These are phyloP conservation scores for Drosophila mayri DNA, from an alignment of 1,140 invertebrate species.

Conservation along the genomic window DNA sequence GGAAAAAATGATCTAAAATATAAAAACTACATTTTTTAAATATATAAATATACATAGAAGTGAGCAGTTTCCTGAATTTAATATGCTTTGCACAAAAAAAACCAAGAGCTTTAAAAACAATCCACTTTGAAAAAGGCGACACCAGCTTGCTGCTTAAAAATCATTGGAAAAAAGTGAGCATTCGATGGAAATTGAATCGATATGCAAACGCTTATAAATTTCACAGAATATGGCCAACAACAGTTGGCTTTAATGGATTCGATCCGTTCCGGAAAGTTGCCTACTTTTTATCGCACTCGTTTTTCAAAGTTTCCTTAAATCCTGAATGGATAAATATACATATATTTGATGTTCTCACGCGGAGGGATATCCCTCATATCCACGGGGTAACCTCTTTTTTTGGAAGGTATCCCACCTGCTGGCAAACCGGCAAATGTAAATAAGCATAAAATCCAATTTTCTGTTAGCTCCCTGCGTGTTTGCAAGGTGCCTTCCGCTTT, in stretches of 20 bases:
- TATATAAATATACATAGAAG: neutral
- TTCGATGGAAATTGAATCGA: conserved; percentile 32
- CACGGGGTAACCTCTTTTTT: conserved; percentile 31
- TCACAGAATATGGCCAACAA: conserved; percentile 45
- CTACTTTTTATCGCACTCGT: conserved; percentile 35
- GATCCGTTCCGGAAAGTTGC: conserved; percentile 33
- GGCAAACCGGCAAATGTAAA: conserved; percentile 60
- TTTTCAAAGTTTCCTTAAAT: conserved; percentile 9
- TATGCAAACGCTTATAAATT: conserved; percentile 43
- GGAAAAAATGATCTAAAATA: too few species aligned
- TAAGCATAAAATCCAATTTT: conserved; percentile 80
- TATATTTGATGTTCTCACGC: conserved; percentile 19
- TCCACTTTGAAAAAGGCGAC: conserved; percentile 1
- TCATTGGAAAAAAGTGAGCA: conserved; percentile 30
- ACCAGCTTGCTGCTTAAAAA: conserved; percentile 42
- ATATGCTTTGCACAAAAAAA: too few species aligned
- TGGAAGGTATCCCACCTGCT: conserved; percentile 23
- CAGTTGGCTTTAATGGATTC: conserved; percentile 49
- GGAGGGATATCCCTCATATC: conserved; percentile 16
- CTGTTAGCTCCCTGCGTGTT: conserved; percentile 47
- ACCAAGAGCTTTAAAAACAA: neutral
- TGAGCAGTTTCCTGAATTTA: neutral
- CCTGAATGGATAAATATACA: conserved; percentile 26
- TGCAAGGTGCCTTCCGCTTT: conserved; percentile 28
- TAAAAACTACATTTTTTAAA: neutral